A percentile compares a stretch with the other conserved stretches of the same genome.
These are phyloP conservation scores for Copsychus sechellarum DNA, from an alignment of 2,113 vertebrate genomes.

Conservation along the genomic window DNA sequence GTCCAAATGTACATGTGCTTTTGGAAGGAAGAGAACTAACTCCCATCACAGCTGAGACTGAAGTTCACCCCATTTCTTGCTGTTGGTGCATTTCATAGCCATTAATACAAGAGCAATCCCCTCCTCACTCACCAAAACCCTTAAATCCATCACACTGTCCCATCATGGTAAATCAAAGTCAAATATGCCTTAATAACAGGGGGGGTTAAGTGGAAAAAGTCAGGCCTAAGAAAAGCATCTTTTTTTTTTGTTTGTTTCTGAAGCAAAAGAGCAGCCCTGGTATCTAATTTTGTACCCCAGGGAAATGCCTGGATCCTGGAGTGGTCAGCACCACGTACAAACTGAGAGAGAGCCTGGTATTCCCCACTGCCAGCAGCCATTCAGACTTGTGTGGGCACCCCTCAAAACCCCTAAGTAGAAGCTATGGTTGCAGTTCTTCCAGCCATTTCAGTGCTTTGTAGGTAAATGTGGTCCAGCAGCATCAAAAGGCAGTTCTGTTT, in stretches of 20 bases:
- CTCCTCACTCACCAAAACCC: background rate
- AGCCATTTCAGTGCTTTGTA: conserved; percentile 26
- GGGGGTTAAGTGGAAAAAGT: background rate
- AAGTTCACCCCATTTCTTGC: background rate
- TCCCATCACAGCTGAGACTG: rapidly evolving
- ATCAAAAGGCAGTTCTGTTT: conserved; percentile 55
- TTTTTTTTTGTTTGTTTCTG: background rate
- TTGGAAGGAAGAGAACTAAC: background rate
- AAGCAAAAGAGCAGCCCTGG: background rate
- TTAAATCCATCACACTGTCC: background rate
- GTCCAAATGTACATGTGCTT: background rate
- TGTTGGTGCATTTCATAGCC: background rate
- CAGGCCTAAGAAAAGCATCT: background rate
- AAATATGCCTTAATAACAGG: conserved; percentile 25
- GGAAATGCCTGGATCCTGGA: conserved; percentile 8
- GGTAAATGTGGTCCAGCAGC: conserved; percentile 45
- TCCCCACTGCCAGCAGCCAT: background rate
- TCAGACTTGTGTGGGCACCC: conserved; percentile 31
- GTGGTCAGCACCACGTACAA: conserved; percentile 3
- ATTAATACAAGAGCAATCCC: background rate
- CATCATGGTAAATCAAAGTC: background rate
- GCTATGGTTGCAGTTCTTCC: background rate
- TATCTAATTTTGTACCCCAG: conserved; percentile 29
- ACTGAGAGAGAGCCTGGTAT: background rate
- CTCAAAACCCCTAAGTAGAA: conserved; percentile 43